These are phyloP conservation scores for Sebastes wilsoni DNA, from an alignment of 2,797 vertebrate genomes.

Conservation along the genomic window DNA sequence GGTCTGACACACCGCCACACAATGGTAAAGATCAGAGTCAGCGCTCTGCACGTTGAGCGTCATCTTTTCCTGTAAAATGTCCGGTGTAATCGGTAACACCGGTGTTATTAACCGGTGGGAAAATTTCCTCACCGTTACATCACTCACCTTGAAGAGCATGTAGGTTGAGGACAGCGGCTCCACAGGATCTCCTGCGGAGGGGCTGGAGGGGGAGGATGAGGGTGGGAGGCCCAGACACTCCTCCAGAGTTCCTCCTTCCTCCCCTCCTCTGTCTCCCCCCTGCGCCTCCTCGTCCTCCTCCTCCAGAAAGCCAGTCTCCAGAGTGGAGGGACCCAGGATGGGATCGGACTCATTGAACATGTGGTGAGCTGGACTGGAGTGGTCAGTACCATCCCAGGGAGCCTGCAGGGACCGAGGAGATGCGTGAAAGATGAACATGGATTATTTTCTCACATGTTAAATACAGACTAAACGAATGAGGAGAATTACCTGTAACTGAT, in stretches of 20 bases:
- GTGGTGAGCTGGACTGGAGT: constrained; percentile 81
- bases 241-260: constrained; percentile 78
- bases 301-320: constrained; percentile 83
- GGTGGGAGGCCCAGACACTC: constrained; percentile 85
- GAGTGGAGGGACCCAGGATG: constrained; percentile 78
- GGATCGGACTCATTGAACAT: constrained; percentile 86
- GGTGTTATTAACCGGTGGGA: too few species aligned
- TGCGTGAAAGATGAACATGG: not conserved
- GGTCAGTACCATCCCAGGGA: constrained; percentile 83
- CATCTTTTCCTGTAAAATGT: too few species aligned
- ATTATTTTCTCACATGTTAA: not conserved
- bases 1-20: too few species aligned
- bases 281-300: constrained; percentile 80
- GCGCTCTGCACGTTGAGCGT: too few species aligned
- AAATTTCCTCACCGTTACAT: too few species aligned
- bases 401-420: constrained; percentile 60
- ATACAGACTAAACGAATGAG: not conserved
- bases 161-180: constrained; percentile 83
- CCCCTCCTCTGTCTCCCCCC: constrained; percentile 62
- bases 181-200: constrained; percentile 74
- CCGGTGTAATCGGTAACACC: too few species aligned
- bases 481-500: constrained; percentile 76
- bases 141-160: constrained; percentile 83
- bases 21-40: too few species aligned
- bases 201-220: constrained; percentile 77